Conservation (phyloP, 1,140 invertebrate genomes). For the Aphelenchoides avenae region DNA sequence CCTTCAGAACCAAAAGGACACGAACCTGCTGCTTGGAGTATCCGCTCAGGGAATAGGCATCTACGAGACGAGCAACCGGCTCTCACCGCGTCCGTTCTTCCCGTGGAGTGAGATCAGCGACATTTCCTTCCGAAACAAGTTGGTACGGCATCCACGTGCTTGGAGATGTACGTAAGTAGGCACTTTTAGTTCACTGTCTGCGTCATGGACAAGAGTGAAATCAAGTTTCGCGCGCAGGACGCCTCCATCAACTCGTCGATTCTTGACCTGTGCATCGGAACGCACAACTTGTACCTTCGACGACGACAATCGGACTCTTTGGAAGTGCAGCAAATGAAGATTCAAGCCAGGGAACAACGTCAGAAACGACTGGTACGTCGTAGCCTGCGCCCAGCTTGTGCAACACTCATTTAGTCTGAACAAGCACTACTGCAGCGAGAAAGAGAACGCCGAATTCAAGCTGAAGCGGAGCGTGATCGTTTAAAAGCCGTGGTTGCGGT, state of each 20-base stretch:
- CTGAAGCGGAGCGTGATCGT: slow-evolving; percentile 36
- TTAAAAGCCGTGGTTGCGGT: slow-evolving; percentile 32
- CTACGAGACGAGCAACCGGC: no score
- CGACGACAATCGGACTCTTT: slow-evolving; percentile 84
- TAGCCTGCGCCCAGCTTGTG: slow-evolving; percentile 68
- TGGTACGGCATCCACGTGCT: slow-evolving; percentile 59
- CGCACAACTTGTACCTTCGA: slow-evolving; percentile 90
- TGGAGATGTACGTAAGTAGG: slow-evolving; percentile 7
- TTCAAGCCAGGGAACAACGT: slow-evolving; percentile 88
- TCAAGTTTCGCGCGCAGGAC: slow-evolving; percentile 83
- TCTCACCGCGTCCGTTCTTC: slow-evolving; percentile 87
- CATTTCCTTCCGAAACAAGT: slow-evolving; percentile 96
- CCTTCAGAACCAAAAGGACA: slow-evolving; percentile 89
- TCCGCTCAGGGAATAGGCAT: slow-evolving; percentile 91
- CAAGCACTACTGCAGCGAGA: slow-evolving; percentile 35
- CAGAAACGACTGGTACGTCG: slow-evolving; percentile 63
- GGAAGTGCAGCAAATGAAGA: slow-evolving; percentile 96
- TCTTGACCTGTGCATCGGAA: slow-evolving; percentile 82
- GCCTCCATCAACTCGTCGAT: slow-evolving; percentile 46
- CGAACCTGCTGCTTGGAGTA: slow-evolving; percentile 91
- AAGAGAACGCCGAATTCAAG: slow-evolving; percentile 29
- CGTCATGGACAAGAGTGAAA: slow-evolving; percentile 81
- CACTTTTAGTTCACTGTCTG: slow-evolving; percentile 78
- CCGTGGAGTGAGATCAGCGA: slow-evolving; percentile 95
- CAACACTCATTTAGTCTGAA: no score